Evolutionary conservation across 2,113 vertebrate genomes (phyloP).

Genomic region (Hippocampus mohnikei): DNA sequence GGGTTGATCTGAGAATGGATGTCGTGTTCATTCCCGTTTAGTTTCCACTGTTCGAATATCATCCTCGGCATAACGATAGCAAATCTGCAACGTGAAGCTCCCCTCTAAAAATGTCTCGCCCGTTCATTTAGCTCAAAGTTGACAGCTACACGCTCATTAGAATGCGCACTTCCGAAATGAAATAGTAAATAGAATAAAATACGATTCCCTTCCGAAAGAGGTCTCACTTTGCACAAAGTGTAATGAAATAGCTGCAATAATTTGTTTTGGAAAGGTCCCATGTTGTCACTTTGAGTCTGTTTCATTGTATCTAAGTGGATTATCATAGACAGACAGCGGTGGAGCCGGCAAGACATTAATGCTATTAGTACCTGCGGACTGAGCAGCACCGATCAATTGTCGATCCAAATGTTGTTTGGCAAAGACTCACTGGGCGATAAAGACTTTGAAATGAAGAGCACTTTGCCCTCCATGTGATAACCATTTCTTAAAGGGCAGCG

Average conservation of each 20-base stretch:
- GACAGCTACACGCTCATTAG: neutral
- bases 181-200: neutral
- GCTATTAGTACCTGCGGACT: constrained; percentile 64
- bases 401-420: constrained; percentile 57
- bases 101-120: neutral
- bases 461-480: constrained; percentile 65
- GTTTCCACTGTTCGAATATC: neutral
- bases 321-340: constrained; percentile 61
- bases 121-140: neutral
- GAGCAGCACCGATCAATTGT: constrained; percentile 47
- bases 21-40: neutral
- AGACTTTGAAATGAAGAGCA: constrained; percentile 65
- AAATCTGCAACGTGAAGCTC: neutral
- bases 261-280: constrained; percentile 26
- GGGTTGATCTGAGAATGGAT: too few species aligned
- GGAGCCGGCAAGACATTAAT: constrained; percentile 51
- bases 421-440: constrained; percentile 64
- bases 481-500: constrained; percentile 28
- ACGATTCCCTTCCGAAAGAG: neutral
- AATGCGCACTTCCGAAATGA: neutral
- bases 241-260: neutral
- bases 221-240: constrained; percentile 1
- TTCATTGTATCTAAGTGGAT: constrained; percentile 58
- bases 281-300: constrained; percentile 38
- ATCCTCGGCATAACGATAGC: neutral